These are phyloP conservation scores for Eustalomyia histrio DNA, from an alignment of 2,888 invertebrate genomes.

Conservation along the genomic window DNA sequence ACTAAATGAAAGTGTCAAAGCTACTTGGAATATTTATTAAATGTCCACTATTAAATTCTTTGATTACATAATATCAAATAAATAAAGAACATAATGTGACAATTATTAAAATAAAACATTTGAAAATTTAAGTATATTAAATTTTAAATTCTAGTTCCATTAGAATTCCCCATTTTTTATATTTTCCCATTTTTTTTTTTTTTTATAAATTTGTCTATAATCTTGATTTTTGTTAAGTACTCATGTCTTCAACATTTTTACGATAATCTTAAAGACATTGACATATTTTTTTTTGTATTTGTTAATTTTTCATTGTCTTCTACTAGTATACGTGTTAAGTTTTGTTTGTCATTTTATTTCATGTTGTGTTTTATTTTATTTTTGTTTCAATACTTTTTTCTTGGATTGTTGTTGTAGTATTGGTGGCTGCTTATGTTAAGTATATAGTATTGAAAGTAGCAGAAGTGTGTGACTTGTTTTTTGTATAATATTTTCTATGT, in stretches of 20 bases:
- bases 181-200: too few species aligned
- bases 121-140: too few species aligned
- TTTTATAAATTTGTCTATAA: not conserved
- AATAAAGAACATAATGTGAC: too few species aligned
- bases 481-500: not conserved
- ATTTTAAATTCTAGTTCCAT: too few species aligned
- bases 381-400: constrained; percentile 36
- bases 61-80: too few species aligned
- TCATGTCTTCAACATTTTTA: constrained; percentile 34
- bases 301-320: constrained; percentile 59
- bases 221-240: constrained; percentile 39
- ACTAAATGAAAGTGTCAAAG: too few species aligned
- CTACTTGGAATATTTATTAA: not conserved
- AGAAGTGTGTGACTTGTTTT: constrained; percentile 1
- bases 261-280: constrained; percentile 55
- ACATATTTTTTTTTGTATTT: constrained; percentile 56
- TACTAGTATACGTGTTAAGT: constrained; percentile 45
- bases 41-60: not conserved
- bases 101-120: too few species aligned
- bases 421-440: constrained; percentile 47
- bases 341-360: constrained; percentile 54
- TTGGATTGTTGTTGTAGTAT: constrained; percentile 3
- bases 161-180: too few species aligned
- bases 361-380: constrained; percentile 6
- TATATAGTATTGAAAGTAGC: constrained; percentile 5